Percentiles rank a stretch among this genome's conserved stretches.
phyloP scores from a whole-genome alignment of 2,888 invertebrate genomes.

The Tinea semifulvella region DNA sequence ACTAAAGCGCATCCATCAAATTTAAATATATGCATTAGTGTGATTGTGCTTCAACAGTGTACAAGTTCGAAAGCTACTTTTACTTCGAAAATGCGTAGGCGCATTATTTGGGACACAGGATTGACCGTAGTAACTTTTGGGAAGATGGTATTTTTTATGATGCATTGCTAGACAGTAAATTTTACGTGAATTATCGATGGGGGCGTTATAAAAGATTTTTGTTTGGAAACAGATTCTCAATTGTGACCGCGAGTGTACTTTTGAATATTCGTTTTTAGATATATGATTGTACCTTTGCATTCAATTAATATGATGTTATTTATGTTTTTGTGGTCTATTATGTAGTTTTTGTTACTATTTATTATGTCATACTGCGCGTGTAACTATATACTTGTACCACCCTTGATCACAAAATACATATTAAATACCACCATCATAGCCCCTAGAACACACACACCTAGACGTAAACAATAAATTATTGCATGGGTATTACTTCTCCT shows the following conservation, averaged over 20 bases:
- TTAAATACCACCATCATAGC: no score
- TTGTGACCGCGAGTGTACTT: slow-evolving; percentile 2
- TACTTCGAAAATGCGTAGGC: slow-evolving; percentile 37
- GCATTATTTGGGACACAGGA: slow-evolving; percentile 38
- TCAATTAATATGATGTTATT: neutral
- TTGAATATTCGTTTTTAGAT: neutral
- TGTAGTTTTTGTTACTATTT: neutral
- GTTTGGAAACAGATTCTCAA: slow-evolving; percentile 1
- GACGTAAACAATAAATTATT: no score
- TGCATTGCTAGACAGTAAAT: slow-evolving; percentile 27
- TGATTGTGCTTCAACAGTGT: slow-evolving; percentile 25
- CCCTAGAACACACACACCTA: no score
- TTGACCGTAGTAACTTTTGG: slow-evolving; percentile 32
- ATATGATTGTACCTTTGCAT: neutral
- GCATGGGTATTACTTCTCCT: no score
- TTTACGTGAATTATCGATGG: slow-evolving; percentile 13
- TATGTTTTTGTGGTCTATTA: neutral
- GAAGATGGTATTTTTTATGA: slow-evolving; percentile 38
- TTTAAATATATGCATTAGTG: slow-evolving; percentile 15
- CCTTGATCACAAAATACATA: no score
- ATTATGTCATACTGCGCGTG: no score
- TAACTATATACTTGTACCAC: no score
- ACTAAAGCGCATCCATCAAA: slow-evolving; percentile 16
- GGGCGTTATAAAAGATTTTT: slow-evolving; percentile 9
- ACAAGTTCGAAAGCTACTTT: slow-evolving; percentile 5